A percentile compares a stretch with the other conserved stretches of the same genome.
phyloP scores from a whole-genome alignment of 2,113 vertebrate genomes.

The Papio anubis region DNA sequence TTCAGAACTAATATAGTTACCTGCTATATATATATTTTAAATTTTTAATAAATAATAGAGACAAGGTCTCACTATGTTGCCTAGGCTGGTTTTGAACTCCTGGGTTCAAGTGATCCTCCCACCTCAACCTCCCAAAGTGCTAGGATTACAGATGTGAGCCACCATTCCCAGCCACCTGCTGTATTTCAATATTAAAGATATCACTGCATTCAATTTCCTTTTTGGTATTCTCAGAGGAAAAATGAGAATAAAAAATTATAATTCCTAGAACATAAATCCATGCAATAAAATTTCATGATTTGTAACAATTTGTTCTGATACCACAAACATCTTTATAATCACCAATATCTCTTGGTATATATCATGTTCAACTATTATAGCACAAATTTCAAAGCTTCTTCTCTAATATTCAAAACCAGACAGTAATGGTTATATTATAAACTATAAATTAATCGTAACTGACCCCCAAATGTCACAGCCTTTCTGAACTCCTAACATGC shows the following conservation, averaged over 20 bases:
- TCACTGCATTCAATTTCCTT: constrained; percentile 52
- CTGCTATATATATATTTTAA: background rate
- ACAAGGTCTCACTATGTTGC: no score
- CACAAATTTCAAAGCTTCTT: background rate
- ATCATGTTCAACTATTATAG: background rate
- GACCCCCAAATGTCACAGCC: background rate
- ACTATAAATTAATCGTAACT: background rate
- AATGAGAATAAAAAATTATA: constrained; percentile 27
- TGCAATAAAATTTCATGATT: constrained; percentile 47
- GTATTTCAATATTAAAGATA: constrained; percentile 29
- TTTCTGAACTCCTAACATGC: background rate
- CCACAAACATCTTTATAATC: constrained; percentile 19
- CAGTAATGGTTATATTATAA: background rate
- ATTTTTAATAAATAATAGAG: no score
- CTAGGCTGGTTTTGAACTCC: no score
- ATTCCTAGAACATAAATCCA: constrained; percentile 7
- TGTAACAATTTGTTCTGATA: constrained; percentile 24
- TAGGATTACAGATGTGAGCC: no score
- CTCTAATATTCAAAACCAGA: background rate
- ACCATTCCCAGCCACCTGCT: no score
- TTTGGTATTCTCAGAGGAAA: constrained; percentile 41
- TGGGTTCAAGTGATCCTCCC: no score
- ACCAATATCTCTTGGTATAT: background rate
- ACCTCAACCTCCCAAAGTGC: no score
- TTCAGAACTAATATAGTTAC: constrained; percentile 25